Evolutionary conservation across 1,140 invertebrate species (phyloP), one percentile per base, ranked within the genome.

Genomic region (Drosophila paulistorum): DNA sequence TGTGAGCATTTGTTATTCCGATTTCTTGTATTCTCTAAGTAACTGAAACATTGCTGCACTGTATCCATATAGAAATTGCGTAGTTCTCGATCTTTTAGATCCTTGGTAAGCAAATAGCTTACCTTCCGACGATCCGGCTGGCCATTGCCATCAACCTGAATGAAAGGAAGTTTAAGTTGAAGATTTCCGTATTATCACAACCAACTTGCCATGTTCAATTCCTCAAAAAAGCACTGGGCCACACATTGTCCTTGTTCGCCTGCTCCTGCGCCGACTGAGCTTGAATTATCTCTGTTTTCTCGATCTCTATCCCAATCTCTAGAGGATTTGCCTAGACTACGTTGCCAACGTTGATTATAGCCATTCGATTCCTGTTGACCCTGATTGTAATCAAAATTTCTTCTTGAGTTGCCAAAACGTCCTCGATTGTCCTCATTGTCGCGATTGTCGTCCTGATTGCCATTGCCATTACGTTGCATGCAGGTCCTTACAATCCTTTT

Each of bases 21-120:
- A 51, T 37, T 51, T 90, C 93, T 91, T 71, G 92, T 92, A 71
- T 92, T 93, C 51, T 93, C 92, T 54, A 94, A 65, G 55, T 94
- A 93, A 67, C 93, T 93, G 64, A 94, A 94, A 72, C 94, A 94
- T 64, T 94, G 93, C 67, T 94, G 93, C 60, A 94, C 93, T 0
- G 93, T 93, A 66, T 94, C 93, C 77, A 93, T 93, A 11, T 93
- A 90, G 65, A 94, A 94, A 73, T 93, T 93, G 39, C 90, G 92
- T 2, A 94, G 73, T 35, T 93, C 93, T 54, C 93, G 92, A 67
- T 94, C 93, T 20, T 92, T 92, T 0, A 94, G 85, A 35, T 93
- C 92, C 62, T 93, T 93, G 10, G 93, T 94, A 3, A 94, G 89
- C n/a, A 91, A 65, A 63, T 93, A 93, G 45, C 91, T 93, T 0